Evolutionary conservation across 2,113 vertebrate species (phyloP), one percentile per base, ranked within the genome.

Genomic region (Calidris pugnax): DNA sequence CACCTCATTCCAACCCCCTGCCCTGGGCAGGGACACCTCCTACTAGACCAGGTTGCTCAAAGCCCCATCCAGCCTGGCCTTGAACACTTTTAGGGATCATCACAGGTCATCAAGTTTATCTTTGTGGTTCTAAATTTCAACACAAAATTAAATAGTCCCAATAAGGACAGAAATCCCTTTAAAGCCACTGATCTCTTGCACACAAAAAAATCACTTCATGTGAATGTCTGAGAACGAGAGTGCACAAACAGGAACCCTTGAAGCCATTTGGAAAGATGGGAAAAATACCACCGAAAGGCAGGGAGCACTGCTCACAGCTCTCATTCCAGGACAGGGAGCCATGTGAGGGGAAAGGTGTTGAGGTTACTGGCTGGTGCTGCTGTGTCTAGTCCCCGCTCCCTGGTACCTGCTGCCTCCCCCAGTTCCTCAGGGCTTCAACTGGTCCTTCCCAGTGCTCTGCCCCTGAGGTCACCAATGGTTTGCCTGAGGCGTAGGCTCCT

Each of bases 401-500:
- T n/a, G 20, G 63, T 43, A 23, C 39, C 60, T 32, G 56, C 63
- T 37, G 62, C 68, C 76, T 75, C 50, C 4, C 50, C 35, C 63
- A 9, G 32, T 13, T 56, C 69, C 76, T 53, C 30, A 10, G 79
- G 37, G 41, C 74, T 43, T 51, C 3, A 0, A 7, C 79, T 8
- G 48, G 11, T 7, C 27, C 77, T 14, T 51, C 50, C 10, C 37
- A 4, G 56, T 7, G 55, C 47, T 47, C 72, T 88, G 41, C 41
- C 41, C 22, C 4, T 0, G 33, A 43, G 39, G 23, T 3, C 5
- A 3, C 51, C 2, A 1, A 32, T 7, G 26, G n/a, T 59, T 67
- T 24, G 21, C 57, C 4, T 11, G 7, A 20, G 55, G 47, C 1
- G 1, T 48, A 27, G 69, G 90, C 24, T 87, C 33, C 79, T 53